phyloP scores from a whole-genome alignment of 2,888 invertebrate genomes.

The Penaeus monodon region DNA sequence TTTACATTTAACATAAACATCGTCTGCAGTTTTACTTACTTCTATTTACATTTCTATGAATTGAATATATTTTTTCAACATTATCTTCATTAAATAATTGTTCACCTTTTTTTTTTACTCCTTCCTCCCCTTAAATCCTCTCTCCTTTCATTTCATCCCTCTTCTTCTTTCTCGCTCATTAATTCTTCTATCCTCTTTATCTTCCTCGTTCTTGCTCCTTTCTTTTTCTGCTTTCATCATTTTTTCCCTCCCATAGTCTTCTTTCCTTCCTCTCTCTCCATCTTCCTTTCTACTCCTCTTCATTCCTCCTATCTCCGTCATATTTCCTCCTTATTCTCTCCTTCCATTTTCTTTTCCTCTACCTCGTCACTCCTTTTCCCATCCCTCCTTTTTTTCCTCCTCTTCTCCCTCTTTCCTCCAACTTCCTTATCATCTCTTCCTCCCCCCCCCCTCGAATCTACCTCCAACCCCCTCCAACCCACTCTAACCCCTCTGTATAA shows the following conservation, averaged over 20 bases:
- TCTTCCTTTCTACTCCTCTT: not conserved
- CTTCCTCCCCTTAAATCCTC: not conserved
- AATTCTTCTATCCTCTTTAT: not conserved
- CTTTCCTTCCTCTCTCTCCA: not conserved
- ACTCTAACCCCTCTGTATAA: too few species aligned
- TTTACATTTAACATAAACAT: too few species aligned
- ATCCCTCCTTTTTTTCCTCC: too few species aligned
- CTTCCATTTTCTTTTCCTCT: too few species aligned
- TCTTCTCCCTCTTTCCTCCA: too few species aligned
- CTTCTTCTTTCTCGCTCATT: not conserved
- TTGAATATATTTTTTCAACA: too few species aligned
- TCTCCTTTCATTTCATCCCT: not conserved
- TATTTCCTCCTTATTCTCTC: too few species aligned
- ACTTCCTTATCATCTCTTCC: too few species aligned
- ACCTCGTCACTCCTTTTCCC: accelerated
- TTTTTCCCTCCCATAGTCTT: not conserved
- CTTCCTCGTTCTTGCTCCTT: not conserved
- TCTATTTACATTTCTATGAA: not conserved
- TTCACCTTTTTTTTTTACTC: not conserved
- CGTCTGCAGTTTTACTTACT: not conserved
- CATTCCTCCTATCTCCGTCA: too few species aligned
- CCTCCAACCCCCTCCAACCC: too few species aligned
- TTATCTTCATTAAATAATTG: too few species aligned
- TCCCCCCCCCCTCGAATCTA: too few species aligned
- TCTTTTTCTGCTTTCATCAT: not conserved